Conservation (phyloP, 1,140 invertebrate genomes). For the Microplitis demolitor region DNA sequence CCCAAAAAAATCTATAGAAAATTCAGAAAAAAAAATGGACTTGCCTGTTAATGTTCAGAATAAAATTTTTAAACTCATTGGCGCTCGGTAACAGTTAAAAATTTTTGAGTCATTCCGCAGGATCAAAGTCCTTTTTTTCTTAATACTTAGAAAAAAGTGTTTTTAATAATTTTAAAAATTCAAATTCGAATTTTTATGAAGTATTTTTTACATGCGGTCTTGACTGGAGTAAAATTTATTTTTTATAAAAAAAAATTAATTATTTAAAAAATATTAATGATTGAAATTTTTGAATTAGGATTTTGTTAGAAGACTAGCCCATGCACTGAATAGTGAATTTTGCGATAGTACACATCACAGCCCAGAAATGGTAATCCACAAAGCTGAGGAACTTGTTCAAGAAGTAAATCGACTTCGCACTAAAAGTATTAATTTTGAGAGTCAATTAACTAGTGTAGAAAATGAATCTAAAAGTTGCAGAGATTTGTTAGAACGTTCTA, state of each 20-base stretch:
- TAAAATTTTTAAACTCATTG: too few relatives aligned
- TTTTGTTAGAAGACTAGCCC: conserved; percentile 69
- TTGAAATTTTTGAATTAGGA: conserved; percentile 59
- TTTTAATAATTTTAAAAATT: too few relatives aligned
- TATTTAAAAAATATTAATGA: neutral
- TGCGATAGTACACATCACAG: conserved; percentile 65
- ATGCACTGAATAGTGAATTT: conserved; percentile 70
- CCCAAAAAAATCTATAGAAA: too few relatives aligned
- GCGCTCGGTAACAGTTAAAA: too few relatives aligned
- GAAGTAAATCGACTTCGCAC: conserved; percentile 63
- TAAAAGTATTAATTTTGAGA: conserved; percentile 63
- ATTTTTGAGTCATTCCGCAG: too few relatives aligned
- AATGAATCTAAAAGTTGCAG: conserved; percentile 69
- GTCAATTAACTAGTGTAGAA: conserved; percentile 68
- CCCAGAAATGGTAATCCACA: conserved; percentile 71
- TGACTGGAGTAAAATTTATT: neutral
- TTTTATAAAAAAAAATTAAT: neutral
- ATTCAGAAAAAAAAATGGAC: too few relatives aligned
- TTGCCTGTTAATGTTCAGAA: too few relatives aligned
- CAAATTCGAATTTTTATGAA: too few relatives aligned
- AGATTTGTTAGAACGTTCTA: conserved; percentile 68
- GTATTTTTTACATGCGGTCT: too few relatives aligned
- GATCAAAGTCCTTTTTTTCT: too few relatives aligned
- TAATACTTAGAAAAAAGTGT: too few relatives aligned
- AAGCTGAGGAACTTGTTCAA: conserved; percentile 75